Percentiles rank a stretch among this genome's conserved stretches.
Evolutionary conservation across 2,888 invertebrate species (phyloP).

Genomic region (Gonocerus acuteangulatus): DNA sequence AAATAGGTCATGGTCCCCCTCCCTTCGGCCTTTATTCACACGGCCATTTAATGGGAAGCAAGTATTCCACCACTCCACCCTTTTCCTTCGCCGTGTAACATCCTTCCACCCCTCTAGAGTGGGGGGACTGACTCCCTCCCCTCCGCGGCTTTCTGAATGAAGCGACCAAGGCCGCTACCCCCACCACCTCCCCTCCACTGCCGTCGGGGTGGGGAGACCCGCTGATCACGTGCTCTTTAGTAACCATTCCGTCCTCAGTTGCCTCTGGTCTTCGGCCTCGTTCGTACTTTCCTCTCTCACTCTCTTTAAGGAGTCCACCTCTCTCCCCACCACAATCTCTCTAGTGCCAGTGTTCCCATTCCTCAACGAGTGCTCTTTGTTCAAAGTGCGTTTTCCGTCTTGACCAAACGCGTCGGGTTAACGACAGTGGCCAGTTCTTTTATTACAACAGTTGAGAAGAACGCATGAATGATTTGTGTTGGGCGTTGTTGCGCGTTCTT

Average conservation of each 20-base stretch:
- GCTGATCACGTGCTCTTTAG: conserved; percentile 21
- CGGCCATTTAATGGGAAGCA: conserved; percentile 13
- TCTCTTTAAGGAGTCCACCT: background rate
- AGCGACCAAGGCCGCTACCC: conserved; percentile 13
- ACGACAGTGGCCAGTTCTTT: background rate
- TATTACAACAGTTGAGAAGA: background rate
- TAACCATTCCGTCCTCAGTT: conserved; percentile 18
- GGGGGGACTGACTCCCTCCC: conserved; percentile 8
- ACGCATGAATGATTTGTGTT: conserved; percentile 17
- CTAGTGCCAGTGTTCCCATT: conserved; percentile 1
- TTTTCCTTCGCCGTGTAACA: background rate
- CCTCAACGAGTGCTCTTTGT: background rate
- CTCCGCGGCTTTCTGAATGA: conserved; percentile 15
- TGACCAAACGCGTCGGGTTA: background rate
- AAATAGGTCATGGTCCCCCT: conserved; percentile 25
- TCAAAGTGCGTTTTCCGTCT: background rate
- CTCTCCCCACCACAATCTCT: conserved; percentile 6
- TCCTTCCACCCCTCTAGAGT: conserved; percentile 6
- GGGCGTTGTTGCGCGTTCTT: conserved; percentile 23
- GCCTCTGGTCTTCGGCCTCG: conserved; percentile 6
- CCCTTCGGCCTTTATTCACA: conserved; percentile 10
- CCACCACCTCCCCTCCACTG: background rate
- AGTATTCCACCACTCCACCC: conserved; percentile 16
- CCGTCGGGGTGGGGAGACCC: background rate
- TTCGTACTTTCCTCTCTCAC: conserved; percentile 1